Evolutionary conservation across 2,113 vertebrate species (phyloP), one percentile per base, ranked within the genome.

Genomic region (Brachyhypopomus gauderio): DNA sequence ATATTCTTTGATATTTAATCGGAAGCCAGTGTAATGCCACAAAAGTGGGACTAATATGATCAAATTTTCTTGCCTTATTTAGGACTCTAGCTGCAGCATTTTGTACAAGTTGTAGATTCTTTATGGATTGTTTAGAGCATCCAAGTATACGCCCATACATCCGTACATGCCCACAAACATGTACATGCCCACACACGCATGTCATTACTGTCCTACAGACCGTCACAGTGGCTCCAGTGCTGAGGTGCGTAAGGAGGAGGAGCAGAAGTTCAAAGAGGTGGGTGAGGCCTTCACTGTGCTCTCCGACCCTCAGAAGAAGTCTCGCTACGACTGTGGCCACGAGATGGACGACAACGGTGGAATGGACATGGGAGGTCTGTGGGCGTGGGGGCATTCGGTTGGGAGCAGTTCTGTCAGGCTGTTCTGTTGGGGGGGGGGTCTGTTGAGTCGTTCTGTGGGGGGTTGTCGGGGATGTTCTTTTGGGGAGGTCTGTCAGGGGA

Each of bases 241-340:
- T 2, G 97, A 98, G 74, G 93, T 98, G 70, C 97, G 98, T 86
- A 98, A 98, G 78, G 97, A 98, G 70, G 97, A 98, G 81, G 97
- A 98, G 82, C 98, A 98, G 90, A 98, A 98, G 41, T 98, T 98
- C 78, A 98, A 98, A 88, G 97, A 98, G 85, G 97, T 98, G 5
- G 97, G 97, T 1, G 97, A 98, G 88, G 97, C 97, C 69, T 98
- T 98, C 85, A 98, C 96, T 34, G 94, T 98, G 81, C 94, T 98
- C 48, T 98, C 97, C 0, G 97, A 98, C 84, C 96, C 96, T n/a
- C 98, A 98, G 90, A 98, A 98, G 89, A 98, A 97, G 86, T 92
- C 93, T 0, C 95, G 97, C 23, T 98, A 98, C 0, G 97, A 98
- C 89, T 98, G 92, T 0, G 97, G 97, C 0, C 97, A 98, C 36